phyloP scores from a whole-genome alignment of 2,888 invertebrate species.

The Coleophora deauratella region DNA sequence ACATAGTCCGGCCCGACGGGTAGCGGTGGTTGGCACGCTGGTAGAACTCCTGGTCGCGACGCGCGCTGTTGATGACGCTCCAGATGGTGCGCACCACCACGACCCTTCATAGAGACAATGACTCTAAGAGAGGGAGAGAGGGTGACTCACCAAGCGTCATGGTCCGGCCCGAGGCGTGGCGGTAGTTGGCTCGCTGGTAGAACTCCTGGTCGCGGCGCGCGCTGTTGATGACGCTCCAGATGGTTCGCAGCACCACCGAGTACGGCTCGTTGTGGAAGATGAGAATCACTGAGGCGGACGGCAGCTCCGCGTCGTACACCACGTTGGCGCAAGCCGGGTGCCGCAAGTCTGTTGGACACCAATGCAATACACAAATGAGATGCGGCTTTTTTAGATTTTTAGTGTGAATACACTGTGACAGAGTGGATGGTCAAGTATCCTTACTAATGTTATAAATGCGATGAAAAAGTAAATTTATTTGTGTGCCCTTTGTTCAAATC shows the following conservation, averaged over 20 bases:
- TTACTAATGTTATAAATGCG: too few species aligned
- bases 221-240: conserved; percentile 93
- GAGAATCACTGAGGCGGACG: conserved; percentile 84
- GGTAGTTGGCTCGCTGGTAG: conserved; percentile 43
- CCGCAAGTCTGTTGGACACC: conserved; percentile 42
- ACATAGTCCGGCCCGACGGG: too few species aligned
- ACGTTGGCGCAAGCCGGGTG: conserved; percentile 55
- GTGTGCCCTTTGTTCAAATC: too few species aligned
- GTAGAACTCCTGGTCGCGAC: conserved; percentile 49
- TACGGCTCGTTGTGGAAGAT: conserved; percentile 95
- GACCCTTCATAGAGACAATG: too few species aligned
- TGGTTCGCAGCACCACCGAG: conserved; percentile 86
- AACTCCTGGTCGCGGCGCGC: conserved; percentile 61
- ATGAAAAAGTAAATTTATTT: too few species aligned
- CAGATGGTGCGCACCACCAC: conserved; percentile 89
- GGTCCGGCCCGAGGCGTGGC: conserved; percentile 35
- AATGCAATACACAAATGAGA: conserved; percentile 1
- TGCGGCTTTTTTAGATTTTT: too few species aligned
- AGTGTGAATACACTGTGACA: too few species aligned
- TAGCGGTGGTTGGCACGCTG: too few species aligned
- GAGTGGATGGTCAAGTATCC: too few species aligned
- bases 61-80: conserved; percentile 88
- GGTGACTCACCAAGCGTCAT: conserved; percentile 39
- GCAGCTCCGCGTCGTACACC: conserved; percentile 73
- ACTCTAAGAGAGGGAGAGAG: background rate